A percentile compares a stretch with the other conserved stretches of the same genome.
phyloP scores from a whole-genome alignment of 1,140 invertebrate genomes.

The Apis cerana region DNA sequence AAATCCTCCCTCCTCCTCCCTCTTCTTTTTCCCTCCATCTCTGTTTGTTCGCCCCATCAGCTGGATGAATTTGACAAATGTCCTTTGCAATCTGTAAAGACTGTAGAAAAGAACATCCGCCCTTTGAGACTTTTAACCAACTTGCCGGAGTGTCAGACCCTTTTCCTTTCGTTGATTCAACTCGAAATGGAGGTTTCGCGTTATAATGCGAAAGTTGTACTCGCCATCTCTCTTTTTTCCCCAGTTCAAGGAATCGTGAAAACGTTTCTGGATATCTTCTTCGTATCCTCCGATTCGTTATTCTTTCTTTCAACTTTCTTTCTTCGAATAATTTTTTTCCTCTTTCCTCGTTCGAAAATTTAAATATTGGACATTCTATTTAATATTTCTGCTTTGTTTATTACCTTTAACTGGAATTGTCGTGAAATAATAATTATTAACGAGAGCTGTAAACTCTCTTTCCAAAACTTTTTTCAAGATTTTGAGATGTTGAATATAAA shows the following conservation, averaged over 20 bases:
- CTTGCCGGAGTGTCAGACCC: background rate
- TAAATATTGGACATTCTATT: too few relatives aligned
- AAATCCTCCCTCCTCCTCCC: slow-evolving; percentile 6
- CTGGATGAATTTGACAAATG: slow-evolving; percentile 42
- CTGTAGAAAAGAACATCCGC: slow-evolving; percentile 11
- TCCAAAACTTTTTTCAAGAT: too few relatives aligned
- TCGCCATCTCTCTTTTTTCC: background rate
- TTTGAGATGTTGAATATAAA: too few relatives aligned
- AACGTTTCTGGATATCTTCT: background rate
- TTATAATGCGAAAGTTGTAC: background rate
- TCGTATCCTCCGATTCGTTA: too few relatives aligned
- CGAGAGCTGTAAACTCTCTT: too few relatives aligned
- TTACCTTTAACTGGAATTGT: too few relatives aligned
- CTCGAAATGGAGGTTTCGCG: background rate
- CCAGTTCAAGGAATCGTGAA: background rate
- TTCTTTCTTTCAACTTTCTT: too few relatives aligned
- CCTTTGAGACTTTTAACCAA: slow-evolving; percentile 32
- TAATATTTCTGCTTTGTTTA: too few relatives aligned
- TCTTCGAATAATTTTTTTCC: too few relatives aligned
- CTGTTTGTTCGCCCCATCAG: slow-evolving; percentile 31
- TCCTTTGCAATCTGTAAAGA: slow-evolving; percentile 35
- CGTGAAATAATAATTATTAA: too few relatives aligned
- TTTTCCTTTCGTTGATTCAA: background rate
- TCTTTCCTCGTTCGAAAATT: too few relatives aligned
- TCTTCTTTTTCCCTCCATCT: background rate